Evolutionary conservation across 2,113 vertebrate genomes (phyloP).

Genomic region (Saimiri boliviensis): DNA sequence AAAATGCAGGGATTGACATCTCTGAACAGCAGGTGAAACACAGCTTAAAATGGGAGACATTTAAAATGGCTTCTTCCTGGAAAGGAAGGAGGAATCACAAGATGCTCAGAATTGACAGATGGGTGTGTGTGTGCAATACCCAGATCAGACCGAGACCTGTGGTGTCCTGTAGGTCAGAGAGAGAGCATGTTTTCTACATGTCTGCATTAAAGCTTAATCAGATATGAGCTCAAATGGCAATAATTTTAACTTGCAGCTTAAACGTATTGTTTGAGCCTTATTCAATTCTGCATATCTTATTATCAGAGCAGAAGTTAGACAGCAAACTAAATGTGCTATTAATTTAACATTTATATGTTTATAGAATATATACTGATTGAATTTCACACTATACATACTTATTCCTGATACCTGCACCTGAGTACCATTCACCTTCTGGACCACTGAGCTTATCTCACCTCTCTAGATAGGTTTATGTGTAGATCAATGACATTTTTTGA

Average conservation of each 20-base stretch:
- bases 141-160: neutral
- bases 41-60: neutral
- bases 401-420: neutral
- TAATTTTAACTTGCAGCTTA: neutral
- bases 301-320: neutral
- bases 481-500: neutral
- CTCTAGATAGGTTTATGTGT: neutral
- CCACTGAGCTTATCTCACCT: neutral
- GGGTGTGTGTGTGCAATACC: neutral
- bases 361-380: neutral
- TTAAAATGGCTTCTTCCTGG: slow-evolving; percentile 31
- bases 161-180: neutral
- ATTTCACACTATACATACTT: neutral
- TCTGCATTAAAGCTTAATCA: neutral
- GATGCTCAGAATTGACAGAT: neutral
- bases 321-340: neutral
- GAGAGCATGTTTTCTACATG: neutral
- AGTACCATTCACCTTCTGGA: neutral
- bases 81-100: neutral
- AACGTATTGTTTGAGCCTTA: neutral
- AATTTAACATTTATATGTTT: neutral
- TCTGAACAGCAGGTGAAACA: neutral
- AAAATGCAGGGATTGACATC: neutral
- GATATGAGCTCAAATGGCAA: neutral
- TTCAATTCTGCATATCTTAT: neutral